Evolutionary conservation across 2,797 vertebrate species (phyloP).

Genomic region (Gymnothorax reevesii): DNA sequence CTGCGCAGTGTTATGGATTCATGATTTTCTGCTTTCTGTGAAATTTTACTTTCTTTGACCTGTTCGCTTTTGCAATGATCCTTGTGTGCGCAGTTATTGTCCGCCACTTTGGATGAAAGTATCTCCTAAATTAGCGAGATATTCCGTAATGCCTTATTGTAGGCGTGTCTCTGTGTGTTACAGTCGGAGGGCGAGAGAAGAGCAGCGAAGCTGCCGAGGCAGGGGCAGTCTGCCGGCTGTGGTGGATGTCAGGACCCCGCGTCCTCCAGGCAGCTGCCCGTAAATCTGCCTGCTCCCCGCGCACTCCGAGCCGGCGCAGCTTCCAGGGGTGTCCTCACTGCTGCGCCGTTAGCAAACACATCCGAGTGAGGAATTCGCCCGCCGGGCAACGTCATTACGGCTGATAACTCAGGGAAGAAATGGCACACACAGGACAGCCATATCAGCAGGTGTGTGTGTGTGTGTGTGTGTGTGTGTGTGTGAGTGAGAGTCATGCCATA

Average conservation of each 20-base stretch:
- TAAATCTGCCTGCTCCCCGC: constrained; percentile 1
- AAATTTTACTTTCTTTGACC: too few relatives aligned
- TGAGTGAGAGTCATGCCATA: too few relatives aligned
- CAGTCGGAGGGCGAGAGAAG: background rate
- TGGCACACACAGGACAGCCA: background rate
- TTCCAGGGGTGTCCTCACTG: constrained; percentile 1
- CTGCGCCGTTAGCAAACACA: background rate
- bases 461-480: background rate
- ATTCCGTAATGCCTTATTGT: too few relatives aligned
- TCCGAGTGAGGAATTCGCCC: background rate
- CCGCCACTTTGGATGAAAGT: too few relatives aligned
- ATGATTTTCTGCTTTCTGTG: too few relatives aligned
- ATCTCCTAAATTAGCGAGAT: too few relatives aligned
- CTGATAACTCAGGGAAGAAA: constrained; percentile 11
- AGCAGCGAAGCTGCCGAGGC: background rate
- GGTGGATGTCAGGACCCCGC: background rate
- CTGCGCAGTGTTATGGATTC: too few relatives aligned
- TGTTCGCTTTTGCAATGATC: too few relatives aligned
- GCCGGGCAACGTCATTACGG: background rate
- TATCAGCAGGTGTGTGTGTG: background rate
- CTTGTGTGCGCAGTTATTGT: too few relatives aligned
- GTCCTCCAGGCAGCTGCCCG: background rate
- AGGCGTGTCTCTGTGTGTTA: too few relatives aligned
- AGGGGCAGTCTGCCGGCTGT: background rate
- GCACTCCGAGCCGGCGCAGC: background rate